Base-by-base conservation (phyloP, 1,140 invertebrate species). In the Pantala flavescens region DNA sequence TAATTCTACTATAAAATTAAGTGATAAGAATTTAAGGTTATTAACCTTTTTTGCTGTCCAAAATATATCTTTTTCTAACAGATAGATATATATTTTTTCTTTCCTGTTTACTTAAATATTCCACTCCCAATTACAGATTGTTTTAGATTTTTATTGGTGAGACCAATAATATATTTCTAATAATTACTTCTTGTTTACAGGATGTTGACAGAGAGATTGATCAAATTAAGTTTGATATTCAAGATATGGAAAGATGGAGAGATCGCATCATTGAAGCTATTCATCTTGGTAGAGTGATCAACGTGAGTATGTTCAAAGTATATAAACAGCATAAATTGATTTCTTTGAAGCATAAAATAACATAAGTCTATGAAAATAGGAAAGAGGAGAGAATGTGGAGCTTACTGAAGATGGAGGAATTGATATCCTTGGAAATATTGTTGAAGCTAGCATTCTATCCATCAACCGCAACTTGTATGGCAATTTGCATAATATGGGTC, bases 401-500 rank as follows among this genome's bases (percentile, higher is more conserved):
- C 72, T 80, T 19, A 72, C 74, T 43, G 76, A 78, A 28, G 76
- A 78, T 70, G 79, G 78, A 42, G 84, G 84, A 9, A 86, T 86
- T 72, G 84, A 87, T 76, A 79, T 85, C 63, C 78, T 87, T 23
- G 85, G 84, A 9, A 81, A 85, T 74, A 80, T 85, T 0, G 76
- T 86, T 12, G 85, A 86, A 79, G 78, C 82, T 3, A 80, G 78
- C 21, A 77, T 78, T 7, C 75, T 84, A 19, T 81, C 81, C 5
- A 79, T 81, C 3, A 85, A 86, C 77, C 71, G 49, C 0, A 79
- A 79, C 21, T 84, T 84, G 78, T 89, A 89, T 78, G 88, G 87
- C 0, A 83, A 86, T 78, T 76, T 88, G 21, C 88, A 89, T 78
- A 88, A 88, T 79, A 83, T 85, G 81, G 86, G 85, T 0, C 87